Percentiles rank a stretch among this genome's conserved stretches.
Conservation (phyloP, 1,140 invertebrate genomes). For the Heliconius eleuchia region DNA sequence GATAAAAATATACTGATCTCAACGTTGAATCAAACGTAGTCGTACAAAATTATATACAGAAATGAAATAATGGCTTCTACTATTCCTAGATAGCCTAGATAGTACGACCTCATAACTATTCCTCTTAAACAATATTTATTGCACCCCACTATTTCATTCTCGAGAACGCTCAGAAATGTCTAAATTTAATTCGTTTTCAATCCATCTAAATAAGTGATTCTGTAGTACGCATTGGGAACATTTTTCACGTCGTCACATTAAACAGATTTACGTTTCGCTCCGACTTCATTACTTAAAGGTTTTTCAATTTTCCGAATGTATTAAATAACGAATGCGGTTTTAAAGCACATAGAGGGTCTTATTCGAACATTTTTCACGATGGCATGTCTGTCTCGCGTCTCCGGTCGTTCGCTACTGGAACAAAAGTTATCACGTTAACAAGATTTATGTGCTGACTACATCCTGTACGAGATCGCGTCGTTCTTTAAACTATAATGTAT, state of each 20-base stretch:
- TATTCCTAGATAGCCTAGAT: neutral
- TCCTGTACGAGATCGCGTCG: slow-evolving; percentile 45
- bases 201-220: slow-evolving; percentile 52
- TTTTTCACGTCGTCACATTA: slow-evolving; percentile 60
- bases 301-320: slow-evolving; percentile 52
- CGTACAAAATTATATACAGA: neutral
- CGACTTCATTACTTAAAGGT: slow-evolving; percentile 50
- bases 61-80: neutral
- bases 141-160: neutral
- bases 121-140: slow-evolving; percentile 12
- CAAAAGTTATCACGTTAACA: slow-evolving; percentile 54
- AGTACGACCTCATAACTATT: slow-evolving; percentile 9
- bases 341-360: slow-evolving; percentile 36
- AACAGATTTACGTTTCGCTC: slow-evolving; percentile 47
- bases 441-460: slow-evolving; percentile 52
- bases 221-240: slow-evolving; percentile 57
- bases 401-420: slow-evolving; percentile 43
- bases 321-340: slow-evolving; percentile 44
- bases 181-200: slow-evolving; percentile 44
- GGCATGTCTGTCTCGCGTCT: slow-evolving; percentile 44
- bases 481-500: slow-evolving; percentile 44
- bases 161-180: slow-evolving; percentile 28
- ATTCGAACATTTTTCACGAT: slow-evolving; percentile 47
- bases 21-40: too few species aligned
- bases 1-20: too few species aligned